Evolutionary conservation across 2,888 invertebrate genomes (phyloP), one percentile per base, ranked within the genome.

Genomic region (Eristalis tenax): DNA sequence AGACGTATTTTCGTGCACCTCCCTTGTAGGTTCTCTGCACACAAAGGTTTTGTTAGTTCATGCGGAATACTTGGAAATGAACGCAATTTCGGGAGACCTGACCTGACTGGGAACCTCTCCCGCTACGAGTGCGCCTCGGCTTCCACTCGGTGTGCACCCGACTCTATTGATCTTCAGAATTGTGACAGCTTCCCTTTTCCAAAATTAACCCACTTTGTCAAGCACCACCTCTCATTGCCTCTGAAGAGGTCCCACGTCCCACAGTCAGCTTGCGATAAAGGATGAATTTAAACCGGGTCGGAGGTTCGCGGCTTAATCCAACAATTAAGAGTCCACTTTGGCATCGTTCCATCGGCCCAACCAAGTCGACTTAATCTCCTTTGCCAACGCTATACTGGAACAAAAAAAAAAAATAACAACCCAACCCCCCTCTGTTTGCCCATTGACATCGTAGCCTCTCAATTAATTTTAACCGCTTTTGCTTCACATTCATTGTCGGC

Each of bases 401-500:
- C 50, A 40, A 65, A 66, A 8, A 32, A 32, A 32, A 50, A 65
- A 40, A 59, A 66, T 61, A 79, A 59, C 40, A 26, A 68, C 26
- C 64, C 56, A 69, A 65, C 79, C 68, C 18, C 18, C 18, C 18
- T 18, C n/a, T 8, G 32, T 32, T 6, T 50, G 50, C 50, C 50
- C 70, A 66, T 68, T 73, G 73, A 68, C 78, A 78, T 78, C 68
- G 71, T 71, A 71, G 50, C 50, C 43, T 65, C 57, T 15, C 73
- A 57, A 84, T 73, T 82, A 32, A 61, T 70, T 82, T 74, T n/a
- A 78, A 81, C 59, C 56, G 78, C 70, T 73, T 63, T 50, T 5
- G 64, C 82, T 74, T 76, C 40, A 56, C 26, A 66, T 75, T 66
- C 26, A n/a, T 57, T 63, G 74, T 71, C 70, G 22, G 50, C 73